These are phyloP conservation scores for Cydia amplana DNA, from an alignment of 1,140 invertebrate species.

Conservation along the genomic window DNA sequence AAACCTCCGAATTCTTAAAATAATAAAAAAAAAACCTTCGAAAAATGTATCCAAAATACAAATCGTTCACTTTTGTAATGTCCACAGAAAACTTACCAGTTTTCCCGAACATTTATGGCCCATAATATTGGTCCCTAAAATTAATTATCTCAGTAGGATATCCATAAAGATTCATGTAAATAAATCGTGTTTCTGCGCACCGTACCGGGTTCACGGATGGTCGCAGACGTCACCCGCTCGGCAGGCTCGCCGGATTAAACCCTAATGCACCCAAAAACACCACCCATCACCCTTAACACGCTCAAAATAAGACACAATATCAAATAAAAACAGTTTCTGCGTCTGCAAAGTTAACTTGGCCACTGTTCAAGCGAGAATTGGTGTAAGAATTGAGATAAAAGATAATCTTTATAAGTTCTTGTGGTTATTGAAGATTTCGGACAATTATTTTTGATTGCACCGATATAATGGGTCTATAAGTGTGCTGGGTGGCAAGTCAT, in stretches of 20 bases:
- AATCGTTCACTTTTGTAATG: too few relatives aligned
- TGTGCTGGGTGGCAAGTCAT: slow-evolving; percentile 37
- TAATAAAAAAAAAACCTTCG: too few relatives aligned
- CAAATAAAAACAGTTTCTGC: too few relatives aligned
- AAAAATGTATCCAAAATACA: too few relatives aligned
- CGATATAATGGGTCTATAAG: slow-evolving; percentile 38
- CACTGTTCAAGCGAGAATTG: slow-evolving; percentile 14
- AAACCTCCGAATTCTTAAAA: too few relatives aligned
- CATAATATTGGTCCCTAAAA: too few relatives aligned
- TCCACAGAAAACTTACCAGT: too few relatives aligned
- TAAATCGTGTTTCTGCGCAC: slow-evolving; percentile 40
- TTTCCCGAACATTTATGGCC: too few relatives aligned
- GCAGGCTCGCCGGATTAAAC: slow-evolving; percentile 54
- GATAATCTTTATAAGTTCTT: slow-evolving; percentile 57
- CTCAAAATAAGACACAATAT: slow-evolving; percentile 41
- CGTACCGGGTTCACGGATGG: slow-evolving; percentile 61
- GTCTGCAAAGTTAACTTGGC: neutral
- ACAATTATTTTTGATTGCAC: slow-evolving; percentile 60
- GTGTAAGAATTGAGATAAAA: slow-evolving; percentile 39
- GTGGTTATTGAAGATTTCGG: slow-evolving; percentile 53
- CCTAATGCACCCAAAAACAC: slow-evolving; percentile 36
- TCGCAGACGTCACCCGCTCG: slow-evolving; percentile 54
- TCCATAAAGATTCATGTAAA: neutral
- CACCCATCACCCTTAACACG: slow-evolving; percentile 35
- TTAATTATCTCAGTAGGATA: too few relatives aligned